Conservation (phyloP, 2,797 vertebrate genomes). For the Coregonus sp. region DNA sequence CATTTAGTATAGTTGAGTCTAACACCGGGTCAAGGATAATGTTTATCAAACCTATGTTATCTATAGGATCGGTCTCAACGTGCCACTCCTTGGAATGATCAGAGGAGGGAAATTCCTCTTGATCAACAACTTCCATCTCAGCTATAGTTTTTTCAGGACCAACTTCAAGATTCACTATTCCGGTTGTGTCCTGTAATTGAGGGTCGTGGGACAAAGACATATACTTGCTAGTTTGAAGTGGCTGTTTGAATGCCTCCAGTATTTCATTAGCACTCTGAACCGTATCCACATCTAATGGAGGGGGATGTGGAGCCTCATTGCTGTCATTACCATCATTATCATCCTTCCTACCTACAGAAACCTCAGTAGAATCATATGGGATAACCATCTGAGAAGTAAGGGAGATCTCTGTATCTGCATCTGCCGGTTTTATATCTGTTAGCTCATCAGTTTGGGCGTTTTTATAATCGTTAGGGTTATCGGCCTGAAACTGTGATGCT, state of each 20-base stretch:
- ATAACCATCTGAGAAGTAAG: not conserved
- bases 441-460: constrained; percentile 27
- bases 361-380: constrained; percentile 13
- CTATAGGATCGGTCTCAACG: not conserved
- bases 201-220: not conserved
- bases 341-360: not conserved
- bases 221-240: not conserved
- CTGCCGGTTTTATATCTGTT: constrained; percentile 26
- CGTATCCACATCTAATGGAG: not conserved
- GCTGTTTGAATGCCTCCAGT: not conserved
- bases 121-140: not conserved
- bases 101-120: not conserved
- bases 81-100: not conserved
- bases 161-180: not conserved
- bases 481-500: constrained; percentile 32
- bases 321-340: not conserved
- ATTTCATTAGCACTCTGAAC: not conserved
- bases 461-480: constrained; percentile 26
- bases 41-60: not conserved
- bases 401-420: constrained; percentile 32
- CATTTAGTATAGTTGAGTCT: not conserved
- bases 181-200: not conserved
- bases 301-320: not conserved
- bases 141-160: not conserved
- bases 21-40: not conserved